phyloP scores from a whole-genome alignment of 2,113 vertebrate species.

The Cettia cetti region DNA sequence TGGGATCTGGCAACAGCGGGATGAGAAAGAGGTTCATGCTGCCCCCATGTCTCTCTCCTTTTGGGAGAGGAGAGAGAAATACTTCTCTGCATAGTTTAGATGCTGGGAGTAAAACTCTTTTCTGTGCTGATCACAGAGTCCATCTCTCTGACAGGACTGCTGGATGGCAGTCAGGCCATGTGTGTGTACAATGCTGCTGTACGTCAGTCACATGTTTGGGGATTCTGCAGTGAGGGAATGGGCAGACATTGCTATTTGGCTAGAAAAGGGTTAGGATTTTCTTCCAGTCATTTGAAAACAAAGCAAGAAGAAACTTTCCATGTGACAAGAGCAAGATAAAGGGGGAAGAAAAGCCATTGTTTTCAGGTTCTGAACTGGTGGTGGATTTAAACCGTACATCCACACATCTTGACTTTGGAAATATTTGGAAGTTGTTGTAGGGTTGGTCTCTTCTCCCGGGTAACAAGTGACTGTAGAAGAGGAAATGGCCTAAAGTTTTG shows the following conservation, averaged over 20 bases:
- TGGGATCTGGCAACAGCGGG: not conserved
- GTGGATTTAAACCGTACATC: not conserved
- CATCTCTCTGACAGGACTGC: not conserved
- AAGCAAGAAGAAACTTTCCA: not conserved
- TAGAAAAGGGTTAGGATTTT: not conserved
- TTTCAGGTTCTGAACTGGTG: not conserved
- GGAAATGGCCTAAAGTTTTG: not conserved
- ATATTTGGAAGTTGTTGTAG: not conserved
- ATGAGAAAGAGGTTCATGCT: not conserved
- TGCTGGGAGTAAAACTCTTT: not conserved
- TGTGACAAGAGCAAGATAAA: not conserved
- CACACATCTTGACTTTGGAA: not conserved
- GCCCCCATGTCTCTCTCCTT: not conserved
- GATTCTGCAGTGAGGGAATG: not conserved
- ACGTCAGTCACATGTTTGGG: not conserved
- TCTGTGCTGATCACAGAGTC: not conserved
- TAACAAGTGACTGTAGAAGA: not conserved
- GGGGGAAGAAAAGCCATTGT: not conserved
- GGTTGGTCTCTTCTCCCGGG: not conserved
- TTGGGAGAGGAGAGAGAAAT: not conserved
- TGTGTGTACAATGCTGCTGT: not conserved
- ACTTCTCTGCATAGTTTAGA: not conserved
- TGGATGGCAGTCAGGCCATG: not conserved
- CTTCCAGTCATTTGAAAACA: not conserved
- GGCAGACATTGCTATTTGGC: not conserved